Percentiles rank a stretch among this genome's conserved stretches.
These are phyloP conservation scores for Eleutherodactylus coqui DNA, from an alignment of 2,797 vertebrate species.

Conservation along the genomic window DNA sequence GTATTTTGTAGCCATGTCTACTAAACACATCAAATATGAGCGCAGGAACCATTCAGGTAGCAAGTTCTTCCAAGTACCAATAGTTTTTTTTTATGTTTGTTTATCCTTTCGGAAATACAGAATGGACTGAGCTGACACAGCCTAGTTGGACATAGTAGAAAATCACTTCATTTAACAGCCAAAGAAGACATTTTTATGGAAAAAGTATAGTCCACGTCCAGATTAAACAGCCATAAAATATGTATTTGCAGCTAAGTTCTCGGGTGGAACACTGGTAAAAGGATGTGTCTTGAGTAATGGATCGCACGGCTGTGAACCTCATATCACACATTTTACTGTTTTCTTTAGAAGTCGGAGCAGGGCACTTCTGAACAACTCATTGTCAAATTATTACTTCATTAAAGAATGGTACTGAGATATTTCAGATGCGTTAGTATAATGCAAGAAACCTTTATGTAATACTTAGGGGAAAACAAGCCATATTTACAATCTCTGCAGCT, in stretches of 20 bases:
- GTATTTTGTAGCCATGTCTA: conserved; percentile 30
- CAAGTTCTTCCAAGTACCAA: conserved; percentile 35
- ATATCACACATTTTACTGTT: conserved; percentile 8
- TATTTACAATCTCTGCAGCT: not conserved
- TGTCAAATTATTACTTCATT: not conserved
- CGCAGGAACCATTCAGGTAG: not conserved
- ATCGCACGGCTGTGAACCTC: not conserved
- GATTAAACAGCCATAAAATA: conserved; percentile 46
- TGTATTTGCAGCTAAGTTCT: conserved; percentile 33
- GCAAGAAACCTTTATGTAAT: not conserved
- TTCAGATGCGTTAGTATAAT: too few species aligned
- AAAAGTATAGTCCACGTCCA: conserved; percentile 30
- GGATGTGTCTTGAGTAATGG: conserved; percentile 26
- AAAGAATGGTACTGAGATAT: not conserved
- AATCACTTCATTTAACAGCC: conserved; percentile 41
- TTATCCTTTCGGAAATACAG: conserved; percentile 4
- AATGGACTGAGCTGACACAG: conserved; percentile 16
- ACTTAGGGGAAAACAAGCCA: too few species aligned
- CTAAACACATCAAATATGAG: conserved; percentile 9
- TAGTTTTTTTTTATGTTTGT: not conserved
- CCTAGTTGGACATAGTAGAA: conserved; percentile 8
- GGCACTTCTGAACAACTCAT: not conserved
- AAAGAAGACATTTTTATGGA: conserved; percentile 23
- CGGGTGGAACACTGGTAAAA: conserved; percentile 24
- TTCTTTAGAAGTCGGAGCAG: not conserved